A percentile compares a stretch with the other conserved stretches of the same genome.
Conservation (phyloP, 2,113 vertebrate species). For the Sorex araneus region DNA sequence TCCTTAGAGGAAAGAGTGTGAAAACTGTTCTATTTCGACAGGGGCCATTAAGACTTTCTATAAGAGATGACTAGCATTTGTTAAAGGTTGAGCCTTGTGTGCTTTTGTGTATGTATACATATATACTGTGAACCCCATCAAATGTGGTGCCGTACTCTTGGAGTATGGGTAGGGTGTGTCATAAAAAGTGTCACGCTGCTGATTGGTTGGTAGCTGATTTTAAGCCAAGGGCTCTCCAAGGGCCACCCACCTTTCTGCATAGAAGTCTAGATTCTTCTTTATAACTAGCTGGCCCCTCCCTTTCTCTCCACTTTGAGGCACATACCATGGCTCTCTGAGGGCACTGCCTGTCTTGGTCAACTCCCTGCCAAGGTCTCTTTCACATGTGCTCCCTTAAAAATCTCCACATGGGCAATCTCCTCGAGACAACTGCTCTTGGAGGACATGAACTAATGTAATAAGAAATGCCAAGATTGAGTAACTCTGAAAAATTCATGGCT, state of each 20-base stretch:
- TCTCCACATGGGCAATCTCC: not conserved
- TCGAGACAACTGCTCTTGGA: not conserved
- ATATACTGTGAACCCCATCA: too few relatives aligned
- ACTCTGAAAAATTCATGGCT: conserved; percentile 52
- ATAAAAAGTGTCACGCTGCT: too few relatives aligned
- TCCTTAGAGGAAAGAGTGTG: too few relatives aligned
- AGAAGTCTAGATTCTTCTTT: not conserved
- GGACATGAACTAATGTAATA: not conserved
- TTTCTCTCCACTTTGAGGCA: not conserved
- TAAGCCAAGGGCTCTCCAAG: not conserved
- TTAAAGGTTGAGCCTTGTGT: too few relatives aligned
- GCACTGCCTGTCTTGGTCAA: not conserved
- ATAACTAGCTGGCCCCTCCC: not conserved
- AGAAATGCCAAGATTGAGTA: conserved; percentile 17
- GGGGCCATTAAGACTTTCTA: too few relatives aligned
- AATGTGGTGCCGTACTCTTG: too few relatives aligned
- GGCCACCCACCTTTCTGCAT: not conserved
- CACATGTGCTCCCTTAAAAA: not conserved
- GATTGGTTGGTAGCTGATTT: not conserved
- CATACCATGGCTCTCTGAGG: not conserved
- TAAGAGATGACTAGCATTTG: too few relatives aligned
- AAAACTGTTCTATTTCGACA: too few relatives aligned
- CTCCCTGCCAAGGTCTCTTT: not conserved
- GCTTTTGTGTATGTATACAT: too few relatives aligned
- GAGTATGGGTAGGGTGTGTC: too few relatives aligned